Evolutionary conservation across 2,888 invertebrate species (phyloP), one percentile per base, ranked within the genome.

Genomic region (Iselma pallidipennis): DNA sequence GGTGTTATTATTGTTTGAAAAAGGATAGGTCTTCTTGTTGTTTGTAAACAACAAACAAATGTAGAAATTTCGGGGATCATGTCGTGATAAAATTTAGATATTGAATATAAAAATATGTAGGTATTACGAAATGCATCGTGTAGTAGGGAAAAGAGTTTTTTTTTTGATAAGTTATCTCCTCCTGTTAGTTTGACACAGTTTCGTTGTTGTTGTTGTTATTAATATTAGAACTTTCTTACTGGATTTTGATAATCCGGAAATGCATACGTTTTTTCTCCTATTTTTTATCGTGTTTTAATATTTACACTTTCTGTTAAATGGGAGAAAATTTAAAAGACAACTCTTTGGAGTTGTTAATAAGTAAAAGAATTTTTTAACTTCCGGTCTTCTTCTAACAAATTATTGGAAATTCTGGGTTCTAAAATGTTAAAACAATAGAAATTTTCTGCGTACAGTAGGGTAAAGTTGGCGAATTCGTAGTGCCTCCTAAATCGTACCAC

Each of bases 111-210:
- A 62, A 48, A 49, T 37, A 16, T 65, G 49, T n/a, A n/a, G n/a
- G n/a, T n/a, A n/a, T 67, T 63, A 65, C 65, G 65, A 59, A 65
- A 67, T 65, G 63, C 65, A 67, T 57, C 57, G 54, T 48, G 58
- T 56, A 31, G 48, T 57, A 53, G 50, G 37, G 37, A 16, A 16
- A 9, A 37, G 7, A n/a, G n/a, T n/a, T n/a, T n/a, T n/a, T n/a
- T 37, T 16, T 57, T 37, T 29, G 63, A 63, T 63, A 63, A 50
- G 57, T 50, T 63, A 63, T 63, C 63, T 58, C 25, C 14, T 49
- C 37, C 51, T 55, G 49, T 49, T 49, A 54, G 45, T n/a, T 29
- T 21, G 28, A 28, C 16, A 28, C 5, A 28, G 21, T 21, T 52
- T 19, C 28, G 31, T 52, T 21, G n/a, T n/a, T n/a, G n/a, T n/a